phyloP scores from a whole-genome alignment of 2,113 vertebrate species.

The Microtus ochrogaster region DNA sequence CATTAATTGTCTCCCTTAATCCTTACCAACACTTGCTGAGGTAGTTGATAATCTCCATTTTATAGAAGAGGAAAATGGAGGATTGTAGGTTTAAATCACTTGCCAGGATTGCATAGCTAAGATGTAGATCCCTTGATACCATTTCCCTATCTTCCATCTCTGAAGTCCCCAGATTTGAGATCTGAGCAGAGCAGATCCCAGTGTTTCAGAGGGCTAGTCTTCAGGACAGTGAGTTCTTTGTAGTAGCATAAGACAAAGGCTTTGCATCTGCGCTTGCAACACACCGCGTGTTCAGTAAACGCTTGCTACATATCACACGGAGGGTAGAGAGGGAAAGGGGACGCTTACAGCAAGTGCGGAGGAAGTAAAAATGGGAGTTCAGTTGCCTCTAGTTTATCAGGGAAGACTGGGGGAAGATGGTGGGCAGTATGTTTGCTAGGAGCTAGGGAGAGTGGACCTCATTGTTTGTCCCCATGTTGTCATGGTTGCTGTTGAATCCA shows the following conservation, averaged over 20 bases:
- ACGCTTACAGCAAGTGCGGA: background rate
- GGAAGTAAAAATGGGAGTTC: background rate
- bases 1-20: background rate
- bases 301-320: background rate
- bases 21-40: background rate
- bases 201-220: background rate
- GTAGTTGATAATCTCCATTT: background rate
- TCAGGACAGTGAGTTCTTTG: background rate
- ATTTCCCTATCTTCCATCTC: background rate
- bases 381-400: background rate
- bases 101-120: background rate
- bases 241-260: background rate
- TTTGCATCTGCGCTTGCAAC: background rate
- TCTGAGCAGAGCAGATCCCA: background rate
- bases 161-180: background rate
- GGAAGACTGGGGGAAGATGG: background rate
- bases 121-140: background rate
- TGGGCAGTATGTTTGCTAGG: background rate
- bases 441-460: background rate
- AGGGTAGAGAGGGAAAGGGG: too few species aligned
- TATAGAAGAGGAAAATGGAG: slow-evolving; percentile 16
- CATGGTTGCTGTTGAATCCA: background rate
- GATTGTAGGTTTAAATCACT: background rate
- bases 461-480: background rate
- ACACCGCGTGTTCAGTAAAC: background rate